Percentiles rank a stretch among this genome's conserved stretches.
Conservation (phyloP, 2,113 vertebrate species). For the Benitochromis conjunctus region DNA sequence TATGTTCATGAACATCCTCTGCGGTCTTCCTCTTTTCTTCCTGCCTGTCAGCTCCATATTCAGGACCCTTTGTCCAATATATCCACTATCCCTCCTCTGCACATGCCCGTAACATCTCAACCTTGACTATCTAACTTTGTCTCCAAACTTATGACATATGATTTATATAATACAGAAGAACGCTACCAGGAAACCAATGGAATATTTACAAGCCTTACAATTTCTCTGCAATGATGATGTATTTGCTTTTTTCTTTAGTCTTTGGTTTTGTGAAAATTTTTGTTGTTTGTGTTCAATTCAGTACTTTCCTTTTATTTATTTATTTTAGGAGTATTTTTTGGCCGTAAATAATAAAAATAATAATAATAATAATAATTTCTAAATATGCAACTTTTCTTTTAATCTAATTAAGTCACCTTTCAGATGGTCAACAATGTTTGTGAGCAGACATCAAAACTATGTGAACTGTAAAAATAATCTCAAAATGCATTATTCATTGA, state of each 20-base stretch:
- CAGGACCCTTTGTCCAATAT: neutral
- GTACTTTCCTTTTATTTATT: neutral
- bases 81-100: neutral
- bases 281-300: neutral
- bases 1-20: neutral
- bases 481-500: neutral
- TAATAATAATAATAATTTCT: accelerated
- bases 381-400: neutral
- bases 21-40: neutral
- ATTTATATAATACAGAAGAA: neutral
- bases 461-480: neutral
- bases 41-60: neutral
- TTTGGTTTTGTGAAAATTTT: neutral
- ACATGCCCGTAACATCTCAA: neutral
- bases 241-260: neutral
- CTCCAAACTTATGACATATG: neutral
- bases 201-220: neutral
- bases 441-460: neutral
- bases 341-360: neutral
- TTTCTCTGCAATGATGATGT: neutral
- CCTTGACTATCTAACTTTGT: neutral
- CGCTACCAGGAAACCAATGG: neutral
- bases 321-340: neutral
- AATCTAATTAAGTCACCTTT: neutral
- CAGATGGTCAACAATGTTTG: neutral